Conservation (phyloP, 2,888 invertebrate species). For the Napeogenes inachia region DNA sequence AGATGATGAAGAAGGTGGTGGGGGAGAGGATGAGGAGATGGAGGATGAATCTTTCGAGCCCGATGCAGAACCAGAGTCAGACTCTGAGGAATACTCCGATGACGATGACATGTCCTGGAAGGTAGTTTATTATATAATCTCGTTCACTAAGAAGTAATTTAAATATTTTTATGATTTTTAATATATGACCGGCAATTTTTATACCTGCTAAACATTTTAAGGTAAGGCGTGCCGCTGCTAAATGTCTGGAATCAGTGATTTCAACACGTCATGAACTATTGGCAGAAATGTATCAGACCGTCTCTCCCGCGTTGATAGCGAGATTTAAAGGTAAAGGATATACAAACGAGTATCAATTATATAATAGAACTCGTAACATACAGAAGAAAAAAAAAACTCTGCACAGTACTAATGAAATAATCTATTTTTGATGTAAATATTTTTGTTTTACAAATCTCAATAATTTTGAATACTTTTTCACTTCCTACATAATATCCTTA, state of each 20-base stretch:
- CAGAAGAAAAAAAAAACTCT: too few species aligned
- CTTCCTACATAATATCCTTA: too few species aligned
- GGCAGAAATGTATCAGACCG: slow-evolving; percentile 89
- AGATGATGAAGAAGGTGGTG: slow-evolving; percentile 85
- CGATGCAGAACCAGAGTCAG: slow-evolving; percentile 85
- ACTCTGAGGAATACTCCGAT: slow-evolving; percentile 97
- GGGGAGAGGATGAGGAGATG: slow-evolving; percentile 85
- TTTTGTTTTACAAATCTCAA: too few species aligned
- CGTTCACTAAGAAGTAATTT: neutral
- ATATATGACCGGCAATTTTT: neutral
- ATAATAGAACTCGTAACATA: too few species aligned
- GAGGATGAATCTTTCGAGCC: slow-evolving; percentile 83
- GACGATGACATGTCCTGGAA: slow-evolving; percentile 99
- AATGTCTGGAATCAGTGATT: slow-evolving; percentile 97
- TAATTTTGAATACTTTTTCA: too few species aligned
- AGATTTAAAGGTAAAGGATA: slow-evolving; percentile 88
- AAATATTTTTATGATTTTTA: neutral
- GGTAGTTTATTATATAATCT: slow-evolving; percentile 50
- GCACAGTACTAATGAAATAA: too few species aligned
- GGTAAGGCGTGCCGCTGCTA: slow-evolving; percentile 95
- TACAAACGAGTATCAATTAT: neutral
- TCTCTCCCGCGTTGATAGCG: slow-evolving; percentile 93
- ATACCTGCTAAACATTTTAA: slow-evolving; percentile 29
- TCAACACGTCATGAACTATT: slow-evolving; percentile 94
- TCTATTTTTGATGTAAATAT: too few species aligned